Conservation (phyloP, 2,113 vertebrate genomes). For the Machaerirhynchus nigripectus region DNA sequence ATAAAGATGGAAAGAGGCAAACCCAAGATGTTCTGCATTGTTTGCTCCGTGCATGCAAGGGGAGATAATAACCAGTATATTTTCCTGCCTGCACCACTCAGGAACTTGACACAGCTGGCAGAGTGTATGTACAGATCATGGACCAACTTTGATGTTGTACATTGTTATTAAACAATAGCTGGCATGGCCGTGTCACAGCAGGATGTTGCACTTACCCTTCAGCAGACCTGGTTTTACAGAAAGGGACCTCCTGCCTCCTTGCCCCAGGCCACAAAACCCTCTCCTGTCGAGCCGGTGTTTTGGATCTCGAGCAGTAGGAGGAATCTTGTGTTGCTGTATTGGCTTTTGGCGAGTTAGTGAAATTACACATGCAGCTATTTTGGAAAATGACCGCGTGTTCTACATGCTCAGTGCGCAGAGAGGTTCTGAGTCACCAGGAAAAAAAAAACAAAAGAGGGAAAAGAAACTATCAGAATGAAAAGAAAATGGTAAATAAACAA, state of each 20-base stretch:
- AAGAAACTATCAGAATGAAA: neutral
- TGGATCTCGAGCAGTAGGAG: neutral
- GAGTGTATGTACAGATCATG: neutral
- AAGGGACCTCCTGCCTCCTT: slow-evolving; percentile 28
- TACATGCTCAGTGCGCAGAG: neutral
- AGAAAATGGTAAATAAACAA: neutral
- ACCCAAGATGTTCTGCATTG: neutral
- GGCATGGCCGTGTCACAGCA: neutral
- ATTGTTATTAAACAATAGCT: slow-evolving; percentile 26
- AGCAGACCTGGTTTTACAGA: slow-evolving; percentile 4
- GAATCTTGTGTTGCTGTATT: neutral
- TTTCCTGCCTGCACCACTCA: neutral
- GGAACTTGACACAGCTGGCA: slow-evolving; percentile 15
- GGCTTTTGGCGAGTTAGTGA: slow-evolving; percentile 12
- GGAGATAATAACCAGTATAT: neutral
- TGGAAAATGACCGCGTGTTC: neutral
- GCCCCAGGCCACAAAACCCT: neutral
- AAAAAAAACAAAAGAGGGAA: neutral
- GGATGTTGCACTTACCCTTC: neutral
- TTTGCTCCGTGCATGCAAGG: neutral
- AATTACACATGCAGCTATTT: neutral
- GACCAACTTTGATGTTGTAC: slow-evolving; percentile 19
- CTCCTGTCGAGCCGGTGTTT: neutral
- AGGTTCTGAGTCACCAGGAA: neutral
- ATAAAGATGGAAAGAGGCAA: neutral